Evolutionary conservation across 2,113 vertebrate species (phyloP).

Genomic region (Emydura subglobosa): DNA sequence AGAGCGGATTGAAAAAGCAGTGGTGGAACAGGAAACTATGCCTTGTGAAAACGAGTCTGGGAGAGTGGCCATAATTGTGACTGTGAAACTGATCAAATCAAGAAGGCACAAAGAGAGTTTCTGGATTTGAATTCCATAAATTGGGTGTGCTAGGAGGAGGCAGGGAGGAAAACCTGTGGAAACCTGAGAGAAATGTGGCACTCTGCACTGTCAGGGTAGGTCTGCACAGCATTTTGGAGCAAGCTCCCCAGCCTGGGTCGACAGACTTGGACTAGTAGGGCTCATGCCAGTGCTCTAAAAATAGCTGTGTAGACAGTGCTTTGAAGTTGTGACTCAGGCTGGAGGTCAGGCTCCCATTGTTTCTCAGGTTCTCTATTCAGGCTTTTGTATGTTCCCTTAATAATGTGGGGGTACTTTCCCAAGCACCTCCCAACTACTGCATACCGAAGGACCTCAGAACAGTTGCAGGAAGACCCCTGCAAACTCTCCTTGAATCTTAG

Average conservation of each 20-base stretch:
- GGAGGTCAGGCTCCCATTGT: not conserved
- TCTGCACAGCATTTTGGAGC: not conserved
- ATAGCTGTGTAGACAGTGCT: not conserved
- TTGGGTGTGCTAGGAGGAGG: not conserved
- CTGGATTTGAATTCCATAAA: not conserved
- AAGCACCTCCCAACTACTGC: not conserved
- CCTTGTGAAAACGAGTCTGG: not conserved
- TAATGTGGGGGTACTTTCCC: not conserved
- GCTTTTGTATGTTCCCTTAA: not conserved
- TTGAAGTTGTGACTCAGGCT: not conserved
- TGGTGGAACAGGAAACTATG: not conserved
- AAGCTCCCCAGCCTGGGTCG: not conserved
- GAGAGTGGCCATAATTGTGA: not conserved
- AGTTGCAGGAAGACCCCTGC: not conserved
- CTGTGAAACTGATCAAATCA: not conserved
- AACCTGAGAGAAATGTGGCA: not conserved
- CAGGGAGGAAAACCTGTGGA: not conserved
- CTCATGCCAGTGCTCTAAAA: not conserved
- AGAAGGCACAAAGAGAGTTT: slow-evolving; percentile 10
- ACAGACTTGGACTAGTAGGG: not conserved
- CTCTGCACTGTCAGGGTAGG: slow-evolving; percentile 7
- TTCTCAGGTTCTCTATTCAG: slow-evolving; percentile 1
- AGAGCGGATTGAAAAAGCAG: not conserved
- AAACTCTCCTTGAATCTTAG: not conserved
- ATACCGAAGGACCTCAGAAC: not conserved